Percentiles rank a stretch among this genome's conserved stretches.
Conservation (phyloP, 1,140 invertebrate species). For the Probaryconus sp. region DNA sequence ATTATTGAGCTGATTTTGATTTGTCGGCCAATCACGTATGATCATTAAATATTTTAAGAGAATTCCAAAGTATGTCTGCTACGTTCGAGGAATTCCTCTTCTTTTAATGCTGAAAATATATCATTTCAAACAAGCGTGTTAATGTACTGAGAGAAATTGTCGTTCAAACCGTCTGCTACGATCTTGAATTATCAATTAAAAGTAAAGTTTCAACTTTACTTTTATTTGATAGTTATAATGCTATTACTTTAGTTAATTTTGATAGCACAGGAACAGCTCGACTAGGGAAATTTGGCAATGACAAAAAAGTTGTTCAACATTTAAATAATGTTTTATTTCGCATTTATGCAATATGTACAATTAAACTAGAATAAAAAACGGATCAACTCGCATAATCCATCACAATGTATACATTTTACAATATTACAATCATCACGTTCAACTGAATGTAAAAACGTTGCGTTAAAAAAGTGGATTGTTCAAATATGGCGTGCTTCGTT, state of each 20-base stretch:
- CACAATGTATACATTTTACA: conserved; percentile 41
- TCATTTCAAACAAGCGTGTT: too few species aligned
- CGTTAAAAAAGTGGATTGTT: neutral
- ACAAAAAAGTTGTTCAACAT: conserved; percentile 25
- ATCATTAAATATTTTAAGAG: conserved; percentile 75
- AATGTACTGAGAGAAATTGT: too few species aligned
- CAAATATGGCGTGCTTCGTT: too few species aligned
- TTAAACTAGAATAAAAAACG: conserved; percentile 49
- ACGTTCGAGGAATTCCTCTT: neutral
- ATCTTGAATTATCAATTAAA: too few species aligned
- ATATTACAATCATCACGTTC: conserved; percentile 24
- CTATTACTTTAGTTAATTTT: too few species aligned
- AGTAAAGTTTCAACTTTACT: too few species aligned
- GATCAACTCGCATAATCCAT: conserved; percentile 42
- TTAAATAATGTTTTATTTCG: conserved; percentile 55
- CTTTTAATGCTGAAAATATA: neutral
- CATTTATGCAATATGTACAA: conserved; percentile 46
- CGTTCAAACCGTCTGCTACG: too few species aligned
- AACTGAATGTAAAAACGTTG: conserved; percentile 1
- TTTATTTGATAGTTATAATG: too few species aligned
- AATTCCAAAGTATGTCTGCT: conserved; percentile 53
- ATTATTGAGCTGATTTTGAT: conserved; percentile 76
- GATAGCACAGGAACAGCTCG: too few species aligned
- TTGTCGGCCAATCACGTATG: conserved; percentile 78
- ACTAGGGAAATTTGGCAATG: too few species aligned